A percentile compares a stretch with the other conserved stretches of the same genome.
phyloP scores from a whole-genome alignment of 2,113 vertebrate genomes.

The Turnix velox region DNA sequence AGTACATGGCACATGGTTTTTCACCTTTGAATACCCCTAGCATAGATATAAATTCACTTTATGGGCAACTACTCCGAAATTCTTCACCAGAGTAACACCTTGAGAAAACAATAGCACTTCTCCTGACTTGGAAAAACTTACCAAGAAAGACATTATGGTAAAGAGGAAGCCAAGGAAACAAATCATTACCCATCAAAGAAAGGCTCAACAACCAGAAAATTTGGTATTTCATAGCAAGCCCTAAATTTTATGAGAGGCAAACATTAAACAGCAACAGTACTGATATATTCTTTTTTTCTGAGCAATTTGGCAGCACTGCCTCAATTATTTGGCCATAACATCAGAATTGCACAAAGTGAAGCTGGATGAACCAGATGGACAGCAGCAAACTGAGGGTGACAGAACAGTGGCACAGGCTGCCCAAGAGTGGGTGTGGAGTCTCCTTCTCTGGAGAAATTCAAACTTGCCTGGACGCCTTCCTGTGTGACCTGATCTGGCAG shows the following conservation, averaged over 20 bases:
- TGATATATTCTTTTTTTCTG: not conserved
- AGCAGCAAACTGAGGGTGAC: no score
- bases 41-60: not conserved
- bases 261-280: not conserved
- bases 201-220: not conserved
- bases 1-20: not conserved
- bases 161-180: not conserved
- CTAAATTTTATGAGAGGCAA: not conserved
- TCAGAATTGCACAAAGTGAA: not conserved
- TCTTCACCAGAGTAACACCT: not conserved
- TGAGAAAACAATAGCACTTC: accelerated
- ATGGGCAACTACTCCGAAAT: not conserved
- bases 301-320: not conserved
- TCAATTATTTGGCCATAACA: constrained; percentile 6
- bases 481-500: no score
- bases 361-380: not conserved
- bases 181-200: not conserved
- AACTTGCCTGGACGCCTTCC: no score
- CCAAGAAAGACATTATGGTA: not conserved
- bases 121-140: not conserved
- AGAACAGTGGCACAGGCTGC: no score
- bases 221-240: not conserved
- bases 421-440: no score
- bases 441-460: no score
- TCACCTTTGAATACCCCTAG: not conserved